phyloP scores from a whole-genome alignment of 2,888 invertebrate species.

The Sicus ferrugineus region DNA sequence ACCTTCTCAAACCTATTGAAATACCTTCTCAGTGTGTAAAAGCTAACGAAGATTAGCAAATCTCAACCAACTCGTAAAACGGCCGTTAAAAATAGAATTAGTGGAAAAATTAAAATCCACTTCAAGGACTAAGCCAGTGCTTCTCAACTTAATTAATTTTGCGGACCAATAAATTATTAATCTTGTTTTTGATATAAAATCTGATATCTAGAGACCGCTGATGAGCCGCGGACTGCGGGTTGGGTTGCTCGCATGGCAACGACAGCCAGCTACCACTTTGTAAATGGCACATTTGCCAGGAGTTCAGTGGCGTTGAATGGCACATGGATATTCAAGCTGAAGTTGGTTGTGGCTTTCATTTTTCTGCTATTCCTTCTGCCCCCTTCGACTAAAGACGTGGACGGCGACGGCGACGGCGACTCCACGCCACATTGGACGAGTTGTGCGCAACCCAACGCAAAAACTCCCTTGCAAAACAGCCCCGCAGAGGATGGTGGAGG shows the following conservation, averaged over 20 bases:
- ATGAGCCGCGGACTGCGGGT: neutral
- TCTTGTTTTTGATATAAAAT: too few species aligned
- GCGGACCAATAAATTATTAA: too few species aligned
- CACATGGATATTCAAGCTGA: neutral
- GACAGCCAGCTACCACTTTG: neutral
- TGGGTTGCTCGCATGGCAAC: neutral
- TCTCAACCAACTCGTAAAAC: too few species aligned
- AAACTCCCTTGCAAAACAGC: neutral
- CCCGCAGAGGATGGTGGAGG: neutral
- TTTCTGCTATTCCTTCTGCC: neutral
- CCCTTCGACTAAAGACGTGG: too few species aligned
- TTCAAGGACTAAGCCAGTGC: too few species aligned
- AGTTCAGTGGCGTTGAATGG: neutral
- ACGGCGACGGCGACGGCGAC: too few species aligned
- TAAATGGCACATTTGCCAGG: neutral
- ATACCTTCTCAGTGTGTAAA: too few species aligned
- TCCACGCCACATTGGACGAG: neutral
- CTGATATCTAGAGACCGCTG: neutral
- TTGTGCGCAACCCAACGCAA: neutral
- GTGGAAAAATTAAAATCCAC: too few species aligned
- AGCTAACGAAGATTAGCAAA: too few species aligned
- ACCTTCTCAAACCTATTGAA: too few species aligned
- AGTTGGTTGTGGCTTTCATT: neutral
- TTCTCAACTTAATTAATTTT: too few species aligned
- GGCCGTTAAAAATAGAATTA: too few species aligned